Conservation (phyloP, 2,113 vertebrate species). For the Puntigrus tetrazona region DNA sequence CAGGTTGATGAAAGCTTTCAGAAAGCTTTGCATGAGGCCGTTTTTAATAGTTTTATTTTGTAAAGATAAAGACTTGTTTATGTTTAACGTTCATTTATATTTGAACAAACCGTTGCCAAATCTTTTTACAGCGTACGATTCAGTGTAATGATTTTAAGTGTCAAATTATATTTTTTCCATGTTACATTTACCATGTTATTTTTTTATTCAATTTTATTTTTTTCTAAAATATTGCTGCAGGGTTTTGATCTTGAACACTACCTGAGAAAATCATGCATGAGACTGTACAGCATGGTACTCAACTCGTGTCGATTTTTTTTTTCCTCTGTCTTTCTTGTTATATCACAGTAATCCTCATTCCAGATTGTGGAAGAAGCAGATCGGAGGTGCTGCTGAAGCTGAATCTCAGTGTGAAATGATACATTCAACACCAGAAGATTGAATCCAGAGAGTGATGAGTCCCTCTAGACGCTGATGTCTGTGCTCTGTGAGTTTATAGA, state of each 20-base stretch:
- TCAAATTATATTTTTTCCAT: too few species aligned
- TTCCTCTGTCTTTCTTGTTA: not conserved
- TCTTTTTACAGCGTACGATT: too few species aligned
- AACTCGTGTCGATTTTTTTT: not conserved
- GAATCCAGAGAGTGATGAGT: constrained; percentile 7
- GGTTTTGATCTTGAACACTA: not conserved
- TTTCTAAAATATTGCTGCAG: not conserved
- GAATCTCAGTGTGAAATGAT: not conserved
- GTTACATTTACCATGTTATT: too few species aligned
- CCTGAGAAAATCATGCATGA: not conserved
- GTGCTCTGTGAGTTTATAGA: not conserved
- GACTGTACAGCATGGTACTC: not conserved
- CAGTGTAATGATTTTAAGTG: too few species aligned
- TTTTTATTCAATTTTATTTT: too few species aligned
- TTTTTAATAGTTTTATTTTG: too few species aligned
- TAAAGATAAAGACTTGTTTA: too few species aligned
- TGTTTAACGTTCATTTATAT: too few species aligned
- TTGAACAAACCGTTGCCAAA: too few species aligned
- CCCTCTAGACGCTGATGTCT: not conserved
- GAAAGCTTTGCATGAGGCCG: too few species aligned
- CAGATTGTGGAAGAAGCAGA: not conserved
- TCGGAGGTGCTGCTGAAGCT: not conserved
- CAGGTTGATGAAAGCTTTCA: too few species aligned
- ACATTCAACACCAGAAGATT: constrained; percentile 11
- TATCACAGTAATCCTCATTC: not conserved